Conservation (phyloP, 2,888 invertebrate species). For the Hydrotaea diabolus region DNA sequence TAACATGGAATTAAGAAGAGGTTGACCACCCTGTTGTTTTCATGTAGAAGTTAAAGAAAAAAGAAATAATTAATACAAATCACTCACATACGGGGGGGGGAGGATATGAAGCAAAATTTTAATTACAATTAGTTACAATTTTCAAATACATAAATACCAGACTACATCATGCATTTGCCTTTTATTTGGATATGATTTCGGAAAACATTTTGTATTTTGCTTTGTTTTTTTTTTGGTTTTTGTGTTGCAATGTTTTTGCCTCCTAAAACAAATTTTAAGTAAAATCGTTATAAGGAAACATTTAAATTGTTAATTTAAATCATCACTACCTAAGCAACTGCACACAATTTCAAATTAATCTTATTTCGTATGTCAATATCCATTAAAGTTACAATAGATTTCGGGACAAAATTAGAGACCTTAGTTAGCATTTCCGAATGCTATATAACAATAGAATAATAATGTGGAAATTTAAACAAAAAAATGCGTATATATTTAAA, state of each 20-base stretch:
- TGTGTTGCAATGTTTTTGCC: not conserved
- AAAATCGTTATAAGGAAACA: too few species aligned
- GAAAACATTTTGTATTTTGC: conserved; percentile 22
- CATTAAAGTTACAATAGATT: too few species aligned
- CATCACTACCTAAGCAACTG: too few species aligned
- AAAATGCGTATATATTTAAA: too few species aligned
- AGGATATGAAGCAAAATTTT: not conserved
- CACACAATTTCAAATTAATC: too few species aligned
- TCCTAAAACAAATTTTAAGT: too few species aligned
- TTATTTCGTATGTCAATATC: too few species aligned
- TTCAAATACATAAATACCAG: conserved; percentile 39
- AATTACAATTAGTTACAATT: conserved; percentile 18
- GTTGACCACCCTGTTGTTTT: conserved; percentile 81
- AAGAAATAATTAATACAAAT: not conserved
- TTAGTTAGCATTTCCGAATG: too few species aligned
- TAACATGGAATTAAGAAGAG: conserved; percentile 85
- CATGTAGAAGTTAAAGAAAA: conserved; percentile 3
- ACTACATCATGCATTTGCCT: conserved; percentile 68
- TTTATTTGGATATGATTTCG: conserved; percentile 42
- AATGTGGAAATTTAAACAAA: too few species aligned
- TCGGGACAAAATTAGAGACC: too few species aligned
- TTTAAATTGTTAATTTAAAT: too few species aligned
- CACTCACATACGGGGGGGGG: not conserved
- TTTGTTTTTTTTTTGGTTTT: conserved; percentile 30
- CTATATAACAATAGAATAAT: too few species aligned